Conservation (phyloP, 30 jellyfish, hydroid and myxozoan genomes). For the Aurelia aurita region DNA sequence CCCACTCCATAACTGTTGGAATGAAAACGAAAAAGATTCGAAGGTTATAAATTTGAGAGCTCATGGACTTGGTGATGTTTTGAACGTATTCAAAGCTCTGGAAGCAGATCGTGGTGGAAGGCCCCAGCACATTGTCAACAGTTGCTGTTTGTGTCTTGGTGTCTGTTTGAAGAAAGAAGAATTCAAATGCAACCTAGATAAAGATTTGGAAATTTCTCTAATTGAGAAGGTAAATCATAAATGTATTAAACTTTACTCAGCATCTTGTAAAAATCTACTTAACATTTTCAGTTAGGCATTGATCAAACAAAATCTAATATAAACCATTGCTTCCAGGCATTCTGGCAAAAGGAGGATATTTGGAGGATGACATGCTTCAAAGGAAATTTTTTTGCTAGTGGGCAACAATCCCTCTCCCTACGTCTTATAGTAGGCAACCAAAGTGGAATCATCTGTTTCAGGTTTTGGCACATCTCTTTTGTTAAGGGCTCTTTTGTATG, state of each 20-base stretch:
- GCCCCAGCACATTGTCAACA: background rate
- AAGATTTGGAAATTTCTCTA: background rate
- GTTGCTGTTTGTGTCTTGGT: conserved; percentile 8
- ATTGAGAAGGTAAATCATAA: too few species aligned
- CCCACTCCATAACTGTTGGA: conserved; percentile 19
- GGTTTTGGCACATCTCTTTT: background rate
- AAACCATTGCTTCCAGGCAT: too few species aligned
- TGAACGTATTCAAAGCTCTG: conserved; percentile 21
- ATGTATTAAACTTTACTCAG: too few species aligned
- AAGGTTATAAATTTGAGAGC: conserved; percentile 27
- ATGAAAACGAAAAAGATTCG: background rate
- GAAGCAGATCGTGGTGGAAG: conserved; percentile 8
- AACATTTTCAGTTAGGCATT: too few species aligned
- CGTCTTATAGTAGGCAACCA: too few species aligned
- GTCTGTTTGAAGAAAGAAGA: background rate
- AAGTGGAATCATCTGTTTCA: background rate
- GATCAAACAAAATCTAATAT: too few species aligned
- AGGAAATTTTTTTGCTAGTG: too few species aligned
- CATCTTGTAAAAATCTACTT: too few species aligned
- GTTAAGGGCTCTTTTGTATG: background rate
- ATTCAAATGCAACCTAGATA: background rate
- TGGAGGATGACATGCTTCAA: too few species aligned
- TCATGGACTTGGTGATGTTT: conserved; percentile 36
- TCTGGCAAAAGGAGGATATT: too few species aligned
- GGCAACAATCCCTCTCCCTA: too few species aligned